Evolutionary conservation across 1,140 invertebrate genomes (phyloP).

Genomic region (Ooceraea biroi): DNA sequence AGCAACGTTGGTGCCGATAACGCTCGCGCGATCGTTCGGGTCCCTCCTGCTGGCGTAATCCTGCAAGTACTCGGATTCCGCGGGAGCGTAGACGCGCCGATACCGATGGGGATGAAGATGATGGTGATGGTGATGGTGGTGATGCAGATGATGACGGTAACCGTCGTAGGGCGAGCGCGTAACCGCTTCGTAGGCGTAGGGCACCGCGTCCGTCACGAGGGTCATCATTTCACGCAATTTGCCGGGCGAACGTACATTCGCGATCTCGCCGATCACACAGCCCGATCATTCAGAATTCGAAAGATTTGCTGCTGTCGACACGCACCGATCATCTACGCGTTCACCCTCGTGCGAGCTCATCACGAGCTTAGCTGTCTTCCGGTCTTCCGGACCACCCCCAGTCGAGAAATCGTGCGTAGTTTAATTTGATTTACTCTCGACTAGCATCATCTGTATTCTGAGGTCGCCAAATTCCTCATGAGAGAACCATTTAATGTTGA

Average conservation of each 20-base stretch:
- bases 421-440: neutral
- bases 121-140: constrained; percentile 68
- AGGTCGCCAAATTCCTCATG: neutral
- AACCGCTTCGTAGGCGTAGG: constrained; percentile 81
- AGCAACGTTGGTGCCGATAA: constrained; percentile 72
- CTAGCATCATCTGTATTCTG: neutral
- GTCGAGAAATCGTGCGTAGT: neutral
- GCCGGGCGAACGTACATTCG: neutral
- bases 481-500: neutral
- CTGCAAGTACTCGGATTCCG: constrained; percentile 76
- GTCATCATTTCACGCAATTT: constrained; percentile 83
- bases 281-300: neutral
- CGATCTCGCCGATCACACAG: neutral
- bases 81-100: constrained; percentile 70
- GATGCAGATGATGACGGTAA: constrained; percentile 78
- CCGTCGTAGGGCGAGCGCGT: constrained; percentile 79
- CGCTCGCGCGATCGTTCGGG: constrained; percentile 75
- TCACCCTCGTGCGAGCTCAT: constrained; percentile 29
- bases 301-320: neutral
- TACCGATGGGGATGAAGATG: constrained; percentile 71
- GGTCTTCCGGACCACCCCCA: neutral
- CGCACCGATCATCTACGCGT: constrained; percentile 40
- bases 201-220: constrained; percentile 83
- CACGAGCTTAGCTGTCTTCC: neutral
- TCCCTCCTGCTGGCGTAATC: constrained; percentile 75